A percentile compares a stretch with the other conserved stretches of the same genome.
Conservation (phyloP, 2,797 vertebrate genomes). For the Glossophaga mutica region DNA sequence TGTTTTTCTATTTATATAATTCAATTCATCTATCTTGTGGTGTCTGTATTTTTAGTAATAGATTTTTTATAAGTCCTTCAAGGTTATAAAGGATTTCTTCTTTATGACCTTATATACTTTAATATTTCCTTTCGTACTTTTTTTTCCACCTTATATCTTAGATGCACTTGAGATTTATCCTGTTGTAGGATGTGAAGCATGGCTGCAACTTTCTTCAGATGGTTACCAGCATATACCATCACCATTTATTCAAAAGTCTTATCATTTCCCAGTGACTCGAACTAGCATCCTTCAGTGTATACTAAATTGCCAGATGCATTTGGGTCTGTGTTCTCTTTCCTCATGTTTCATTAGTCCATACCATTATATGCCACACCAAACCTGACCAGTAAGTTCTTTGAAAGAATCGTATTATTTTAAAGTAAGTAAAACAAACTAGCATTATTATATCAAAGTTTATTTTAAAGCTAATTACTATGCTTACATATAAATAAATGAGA, state of each 20-base stretch:
- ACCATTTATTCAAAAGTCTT: neutral
- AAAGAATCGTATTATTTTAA: conserved; percentile 2
- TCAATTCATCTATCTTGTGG: neutral
- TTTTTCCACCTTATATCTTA: neutral
- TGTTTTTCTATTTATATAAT: neutral
- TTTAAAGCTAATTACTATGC: neutral
- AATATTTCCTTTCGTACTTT: neutral
- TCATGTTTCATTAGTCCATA: neutral
- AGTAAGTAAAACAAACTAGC: neutral
- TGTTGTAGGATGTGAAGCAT: neutral
- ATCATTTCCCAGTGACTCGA: neutral
- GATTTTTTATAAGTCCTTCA: neutral
- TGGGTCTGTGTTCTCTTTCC: neutral
- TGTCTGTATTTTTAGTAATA: neutral
- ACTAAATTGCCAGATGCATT: neutral
- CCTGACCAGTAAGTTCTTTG: neutral
- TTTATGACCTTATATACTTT: neutral
- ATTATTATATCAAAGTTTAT: neutral
- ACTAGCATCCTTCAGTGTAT: fast-evolving
- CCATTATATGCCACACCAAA: neutral
- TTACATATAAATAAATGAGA: neutral
- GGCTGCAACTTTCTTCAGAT: neutral
- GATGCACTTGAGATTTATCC: neutral
- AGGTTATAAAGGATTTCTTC: neutral
- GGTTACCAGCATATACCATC: neutral